Evolutionary conservation across 1,140 invertebrate species (phyloP).

Genomic region (Mesaphorura yosii): DNA sequence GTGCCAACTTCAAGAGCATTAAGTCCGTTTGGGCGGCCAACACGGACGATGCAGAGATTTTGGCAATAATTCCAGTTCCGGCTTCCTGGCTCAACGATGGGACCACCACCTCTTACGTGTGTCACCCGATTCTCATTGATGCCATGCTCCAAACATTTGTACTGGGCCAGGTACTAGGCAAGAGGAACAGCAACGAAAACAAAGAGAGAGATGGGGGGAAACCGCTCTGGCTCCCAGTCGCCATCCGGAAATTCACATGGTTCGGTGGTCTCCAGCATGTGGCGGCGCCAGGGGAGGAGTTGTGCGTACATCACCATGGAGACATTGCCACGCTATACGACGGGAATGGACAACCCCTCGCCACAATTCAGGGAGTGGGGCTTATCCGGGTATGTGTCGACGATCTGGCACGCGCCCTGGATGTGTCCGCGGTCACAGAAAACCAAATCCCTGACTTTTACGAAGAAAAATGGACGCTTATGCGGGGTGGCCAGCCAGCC

Average conservation of each 20-base stretch:
- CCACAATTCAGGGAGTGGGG: constrained; percentile 4
- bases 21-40: constrained; percentile 7
- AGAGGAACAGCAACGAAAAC: not conserved
- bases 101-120: too few species aligned
- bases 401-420: not conserved
- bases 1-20: constrained; percentile 11
- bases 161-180: not conserved
- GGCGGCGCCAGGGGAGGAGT: not conserved
- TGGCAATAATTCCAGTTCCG: not conserved
- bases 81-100: too few species aligned
- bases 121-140: constrained; percentile 19
- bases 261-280: not conserved
- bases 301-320: not conserved
- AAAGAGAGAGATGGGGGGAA: too few species aligned
- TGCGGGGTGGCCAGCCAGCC: too few species aligned
- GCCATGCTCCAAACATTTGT: constrained; percentile 18
- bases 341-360: not conserved
- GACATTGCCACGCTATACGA: not conserved
- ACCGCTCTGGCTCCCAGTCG: constrained; percentile 18
- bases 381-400: not conserved
- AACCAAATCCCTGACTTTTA: constrained; percentile 2
- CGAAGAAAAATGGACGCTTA: constrained; percentile 7
- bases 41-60: constrained; percentile 1
- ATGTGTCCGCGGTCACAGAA: not conserved
- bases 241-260: constrained; percentile 22